Evolutionary conservation across 2,797 vertebrate genomes (phyloP).

Genomic region (Otolemur crassicaudatus): DNA sequence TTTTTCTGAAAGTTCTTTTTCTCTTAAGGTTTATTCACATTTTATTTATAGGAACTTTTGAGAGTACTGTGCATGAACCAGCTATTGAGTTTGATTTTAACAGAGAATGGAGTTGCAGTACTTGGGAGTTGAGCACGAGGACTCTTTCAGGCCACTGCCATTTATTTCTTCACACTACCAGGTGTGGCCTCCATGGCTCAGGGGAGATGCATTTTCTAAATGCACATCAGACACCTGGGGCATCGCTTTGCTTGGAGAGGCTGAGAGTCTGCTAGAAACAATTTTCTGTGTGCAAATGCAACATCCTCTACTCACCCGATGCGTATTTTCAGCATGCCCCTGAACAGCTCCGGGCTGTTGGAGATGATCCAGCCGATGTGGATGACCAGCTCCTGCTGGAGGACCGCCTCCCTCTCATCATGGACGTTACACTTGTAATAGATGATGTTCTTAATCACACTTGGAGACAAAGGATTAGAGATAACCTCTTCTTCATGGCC

Average conservation of each 20-base stretch:
- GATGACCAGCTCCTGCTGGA: constrained; percentile 99
- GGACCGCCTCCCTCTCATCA: constrained; percentile 94
- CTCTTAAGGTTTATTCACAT: neutral
- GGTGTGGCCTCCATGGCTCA: neutral
- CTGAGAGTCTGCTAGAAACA: neutral
- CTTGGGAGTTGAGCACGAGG: neutral
- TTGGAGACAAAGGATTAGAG: constrained; percentile 97
- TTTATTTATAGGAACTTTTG: constrained; percentile 31
- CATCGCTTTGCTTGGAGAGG: neutral
- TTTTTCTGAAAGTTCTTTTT: constrained; percentile 21
- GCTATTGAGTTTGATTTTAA: constrained; percentile 11
- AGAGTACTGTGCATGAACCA: neutral
- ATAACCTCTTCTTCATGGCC: constrained; percentile 98
- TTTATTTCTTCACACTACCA: neutral
- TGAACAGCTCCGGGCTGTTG: constrained; percentile 96
- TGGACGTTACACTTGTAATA: constrained; percentile 93
- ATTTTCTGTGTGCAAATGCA: neutral
- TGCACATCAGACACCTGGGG: neutral
- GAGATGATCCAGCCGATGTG: constrained; percentile 99
- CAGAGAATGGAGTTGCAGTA: neutral
- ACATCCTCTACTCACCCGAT: constrained; percentile 91
- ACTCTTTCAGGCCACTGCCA: neutral
- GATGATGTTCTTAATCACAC: constrained; percentile 96
- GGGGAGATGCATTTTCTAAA: neutral
- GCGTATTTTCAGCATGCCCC: constrained; percentile 98